Evolutionary conservation across 2,113 vertebrate species (phyloP).

Genomic region (Stigmatopora argus): DNA sequence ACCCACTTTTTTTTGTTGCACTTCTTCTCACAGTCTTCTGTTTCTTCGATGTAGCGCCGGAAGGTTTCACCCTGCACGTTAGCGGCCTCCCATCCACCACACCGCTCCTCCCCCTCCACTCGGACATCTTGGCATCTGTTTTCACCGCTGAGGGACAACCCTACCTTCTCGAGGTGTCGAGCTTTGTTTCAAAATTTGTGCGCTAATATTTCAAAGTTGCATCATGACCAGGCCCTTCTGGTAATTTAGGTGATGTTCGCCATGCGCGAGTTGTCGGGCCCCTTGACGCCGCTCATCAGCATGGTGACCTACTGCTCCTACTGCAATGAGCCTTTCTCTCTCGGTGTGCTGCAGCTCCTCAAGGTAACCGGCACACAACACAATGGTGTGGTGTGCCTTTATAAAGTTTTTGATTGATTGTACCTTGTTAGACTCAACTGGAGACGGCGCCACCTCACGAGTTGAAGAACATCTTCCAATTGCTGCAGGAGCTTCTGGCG

Average conservation of each 20-base stretch:
- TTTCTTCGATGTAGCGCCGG: slow-evolving; percentile 73
- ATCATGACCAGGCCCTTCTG: not conserved
- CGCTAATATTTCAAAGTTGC: not conserved
- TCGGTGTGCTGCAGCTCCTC: slow-evolving; percentile 85
- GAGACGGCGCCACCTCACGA: slow-evolving; percentile 95
- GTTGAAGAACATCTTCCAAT: slow-evolving; percentile 92
- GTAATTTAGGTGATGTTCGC: slow-evolving; percentile 89
- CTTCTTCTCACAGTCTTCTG: not conserved
- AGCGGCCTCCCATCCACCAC: slow-evolving; percentile 67
- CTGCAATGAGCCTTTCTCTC: slow-evolving; percentile 92
- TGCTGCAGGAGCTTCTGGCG: slow-evolving; percentile 93
- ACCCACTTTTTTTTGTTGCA: too few species aligned
- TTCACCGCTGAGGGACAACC: slow-evolving; percentile 90
- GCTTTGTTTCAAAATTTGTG: not conserved
- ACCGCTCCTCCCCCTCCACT: slow-evolving; percentile 78
- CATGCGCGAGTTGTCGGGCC: slow-evolving; percentile 87
- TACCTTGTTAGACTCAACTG: slow-evolving; percentile 78
- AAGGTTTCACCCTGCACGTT: slow-evolving; percentile 73
- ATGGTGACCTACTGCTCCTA: slow-evolving; percentile 94
- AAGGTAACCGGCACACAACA: slow-evolving; percentile 73
- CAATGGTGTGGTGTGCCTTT: not conserved
- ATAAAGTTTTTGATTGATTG: not conserved
- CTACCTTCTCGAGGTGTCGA: slow-evolving; percentile 87
- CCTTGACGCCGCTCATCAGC: slow-evolving; percentile 82
- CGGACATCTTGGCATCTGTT: slow-evolving; percentile 83